Evolutionary conservation across 2,888 invertebrate species (phyloP).

Genomic region (Polylopha cassiicola): DNA sequence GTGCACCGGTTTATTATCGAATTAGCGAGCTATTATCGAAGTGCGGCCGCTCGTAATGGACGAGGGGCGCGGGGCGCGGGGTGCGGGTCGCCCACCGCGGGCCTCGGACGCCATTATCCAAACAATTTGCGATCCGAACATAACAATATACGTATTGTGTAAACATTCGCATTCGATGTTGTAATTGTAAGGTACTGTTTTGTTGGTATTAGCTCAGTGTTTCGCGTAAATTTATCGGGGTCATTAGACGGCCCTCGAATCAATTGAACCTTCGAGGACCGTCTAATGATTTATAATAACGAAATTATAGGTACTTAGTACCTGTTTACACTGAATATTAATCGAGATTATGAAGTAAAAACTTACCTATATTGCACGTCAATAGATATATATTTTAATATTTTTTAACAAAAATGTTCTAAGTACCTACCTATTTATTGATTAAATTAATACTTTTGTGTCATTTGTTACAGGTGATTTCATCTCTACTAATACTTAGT

Average conservation of each 20-base stretch:
- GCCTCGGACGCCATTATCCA: slow-evolving; percentile 22
- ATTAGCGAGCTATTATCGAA: slow-evolving; percentile 4
- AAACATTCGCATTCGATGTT: slow-evolving; percentile 13
- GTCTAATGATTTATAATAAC: too few species aligned
- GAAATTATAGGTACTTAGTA: too few species aligned
- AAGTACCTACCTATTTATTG: neutral
- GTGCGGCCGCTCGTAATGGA: neutral
- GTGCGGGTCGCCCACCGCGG: neutral
- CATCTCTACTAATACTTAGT: too few species aligned
- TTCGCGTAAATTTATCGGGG: neutral
- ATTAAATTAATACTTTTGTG: neutral
- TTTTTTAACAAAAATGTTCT: neutral
- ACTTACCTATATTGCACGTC: too few species aligned
- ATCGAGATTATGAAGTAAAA: too few species aligned
- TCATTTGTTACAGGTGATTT: slow-evolving; percentile 9
- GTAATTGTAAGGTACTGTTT: slow-evolving; percentile 11
- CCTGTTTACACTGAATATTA: too few species aligned
- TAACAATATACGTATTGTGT: slow-evolving; percentile 24
- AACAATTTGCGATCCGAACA: slow-evolving; percentile 23
- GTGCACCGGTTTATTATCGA: neutral
- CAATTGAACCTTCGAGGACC: too few species aligned
- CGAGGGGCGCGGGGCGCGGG: too few species aligned
- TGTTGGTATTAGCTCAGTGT: slow-evolving; percentile 2
- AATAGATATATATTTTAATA: too few species aligned
- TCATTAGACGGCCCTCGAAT: too few species aligned